These are phyloP conservation scores for Ovibos moschatus DNA, from an alignment of 2,113 vertebrate species.

Conservation along the genomic window DNA sequence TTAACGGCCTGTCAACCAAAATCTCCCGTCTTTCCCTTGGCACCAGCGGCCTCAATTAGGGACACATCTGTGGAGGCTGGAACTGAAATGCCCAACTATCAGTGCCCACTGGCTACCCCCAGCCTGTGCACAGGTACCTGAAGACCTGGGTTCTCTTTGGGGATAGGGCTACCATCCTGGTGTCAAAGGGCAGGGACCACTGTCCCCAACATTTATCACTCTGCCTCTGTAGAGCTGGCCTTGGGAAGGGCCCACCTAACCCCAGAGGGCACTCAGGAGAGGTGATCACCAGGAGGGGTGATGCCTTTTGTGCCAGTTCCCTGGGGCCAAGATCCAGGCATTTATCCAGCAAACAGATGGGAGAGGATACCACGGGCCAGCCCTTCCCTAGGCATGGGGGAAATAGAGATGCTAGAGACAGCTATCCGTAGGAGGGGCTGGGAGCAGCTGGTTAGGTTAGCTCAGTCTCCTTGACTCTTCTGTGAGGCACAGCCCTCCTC, in stretches of 20 bases:
- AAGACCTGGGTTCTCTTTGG: not conserved
- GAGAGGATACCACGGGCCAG: not conserved
- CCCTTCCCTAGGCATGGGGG: not conserved
- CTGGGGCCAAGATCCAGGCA: not conserved
- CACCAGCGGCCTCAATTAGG: conserved; percentile 53
- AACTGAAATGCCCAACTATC: not conserved
- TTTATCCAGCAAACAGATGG: not conserved
- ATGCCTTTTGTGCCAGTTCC: not conserved
- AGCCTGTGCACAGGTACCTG: not conserved
- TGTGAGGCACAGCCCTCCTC: not conserved
- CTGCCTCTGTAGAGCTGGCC: not conserved
- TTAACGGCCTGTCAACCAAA: conserved; percentile 72
- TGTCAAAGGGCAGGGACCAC: not conserved
- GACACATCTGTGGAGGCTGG: conserved; percentile 53
- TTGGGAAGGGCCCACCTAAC: not conserved
- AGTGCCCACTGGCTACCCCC: not conserved
- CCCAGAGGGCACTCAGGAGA: not conserved
- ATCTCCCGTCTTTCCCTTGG: conserved; percentile 65
- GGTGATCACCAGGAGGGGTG: not conserved
- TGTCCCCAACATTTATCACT: not conserved
- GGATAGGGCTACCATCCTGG: not conserved
- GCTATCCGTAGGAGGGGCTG: not conserved
- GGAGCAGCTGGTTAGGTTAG: not conserved
- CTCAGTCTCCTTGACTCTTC: not conserved
- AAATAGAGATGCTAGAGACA: not conserved